These are phyloP conservation scores for Drosophila kambysellisi DNA, from an alignment of 2,888 invertebrate species.

Conservation along the genomic window DNA sequence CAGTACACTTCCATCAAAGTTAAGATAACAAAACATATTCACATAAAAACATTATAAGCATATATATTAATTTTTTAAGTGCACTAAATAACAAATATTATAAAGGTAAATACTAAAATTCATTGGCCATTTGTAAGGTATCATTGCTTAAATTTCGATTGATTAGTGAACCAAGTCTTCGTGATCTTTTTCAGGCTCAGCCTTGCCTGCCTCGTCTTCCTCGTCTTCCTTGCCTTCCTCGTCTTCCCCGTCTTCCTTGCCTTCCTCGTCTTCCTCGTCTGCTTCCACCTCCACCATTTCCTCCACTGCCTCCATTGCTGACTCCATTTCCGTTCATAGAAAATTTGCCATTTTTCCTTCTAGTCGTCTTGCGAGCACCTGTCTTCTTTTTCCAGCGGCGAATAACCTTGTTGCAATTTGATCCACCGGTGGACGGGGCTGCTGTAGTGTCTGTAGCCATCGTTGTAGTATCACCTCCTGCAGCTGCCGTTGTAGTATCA, in stretches of 20 bases:
- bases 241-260: neutral
- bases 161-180: neutral
- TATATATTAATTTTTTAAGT: neutral
- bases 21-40: neutral
- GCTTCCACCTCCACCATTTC: neutral
- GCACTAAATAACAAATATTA: constrained; percentile 1
- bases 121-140: neutral
- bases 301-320: neutral
- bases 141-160: neutral
- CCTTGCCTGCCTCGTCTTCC: neutral
- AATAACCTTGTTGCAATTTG: neutral
- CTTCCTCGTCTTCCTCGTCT: neutral
- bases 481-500: neutral
- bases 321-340: neutral
- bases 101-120: neutral
- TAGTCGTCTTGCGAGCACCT: neutral
- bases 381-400: too few relatives aligned
- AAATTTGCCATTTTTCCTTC: neutral
- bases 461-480: neutral
- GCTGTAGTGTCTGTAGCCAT: neutral
- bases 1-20: neutral
- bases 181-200: neutral
- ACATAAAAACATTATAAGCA: neutral
- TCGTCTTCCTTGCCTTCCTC: neutral
- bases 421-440: too few relatives aligned